Evolutionary conservation across 2,888 invertebrate genomes (phyloP).

Genomic region (Nephrotoma guestfalica): DNA sequence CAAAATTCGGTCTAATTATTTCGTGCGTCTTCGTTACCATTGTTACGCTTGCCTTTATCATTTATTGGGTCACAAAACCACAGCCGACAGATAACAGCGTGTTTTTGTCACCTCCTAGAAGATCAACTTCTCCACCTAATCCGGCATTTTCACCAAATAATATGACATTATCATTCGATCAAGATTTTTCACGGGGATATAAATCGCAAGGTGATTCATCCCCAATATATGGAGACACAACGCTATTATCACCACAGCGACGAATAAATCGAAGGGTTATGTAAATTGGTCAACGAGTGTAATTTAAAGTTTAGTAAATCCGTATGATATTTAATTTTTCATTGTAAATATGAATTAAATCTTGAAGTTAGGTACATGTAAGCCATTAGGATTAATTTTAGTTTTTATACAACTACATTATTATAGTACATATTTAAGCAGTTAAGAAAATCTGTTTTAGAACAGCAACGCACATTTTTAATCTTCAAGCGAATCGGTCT

Average conservation of each 20-base stretch:
- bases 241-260: slow-evolving; percentile 21
- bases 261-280: slow-evolving; percentile 20
- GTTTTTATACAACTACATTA: background rate
- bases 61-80: background rate
- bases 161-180: background rate
- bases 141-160: background rate
- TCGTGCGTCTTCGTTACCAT: slow-evolving; percentile 21
- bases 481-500: background rate
- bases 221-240: slow-evolving; percentile 25
- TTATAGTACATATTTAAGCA: background rate
- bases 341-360: background rate
- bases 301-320: background rate
- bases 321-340: background rate
- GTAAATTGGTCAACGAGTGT: background rate
- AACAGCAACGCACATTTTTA: background rate
- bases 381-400: background rate
- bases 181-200: slow-evolving; percentile 14
- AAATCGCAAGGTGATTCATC: slow-evolving; percentile 18
- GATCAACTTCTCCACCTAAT: background rate
- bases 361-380: background rate
- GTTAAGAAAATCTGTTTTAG: background rate
- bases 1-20: slow-evolving; percentile 25
- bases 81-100: background rate
- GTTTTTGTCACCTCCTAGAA: background rate
- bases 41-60: slow-evolving; percentile 17